Percentiles rank a stretch among this genome's conserved stretches.
Evolutionary conservation across 2,113 vertebrate species (phyloP).

Genomic region (Noturus placidus): DNA sequence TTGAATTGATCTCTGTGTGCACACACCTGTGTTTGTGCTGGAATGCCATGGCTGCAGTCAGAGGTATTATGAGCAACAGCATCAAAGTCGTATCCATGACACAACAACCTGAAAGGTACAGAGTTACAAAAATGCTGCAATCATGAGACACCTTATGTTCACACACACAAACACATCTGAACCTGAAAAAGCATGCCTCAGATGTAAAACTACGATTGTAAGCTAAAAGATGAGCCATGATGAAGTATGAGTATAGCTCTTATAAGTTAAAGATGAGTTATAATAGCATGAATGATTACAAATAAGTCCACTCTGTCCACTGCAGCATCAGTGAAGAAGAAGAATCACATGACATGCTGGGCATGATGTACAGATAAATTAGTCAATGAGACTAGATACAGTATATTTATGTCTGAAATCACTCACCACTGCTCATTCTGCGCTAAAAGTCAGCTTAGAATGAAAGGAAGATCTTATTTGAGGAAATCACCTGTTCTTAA

Average conservation of each 20-base stretch:
- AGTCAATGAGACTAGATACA: not conserved
- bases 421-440: conserved; percentile 13
- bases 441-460: not conserved
- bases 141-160: not conserved
- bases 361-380: too few relatives aligned
- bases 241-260: not conserved
- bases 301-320: not conserved
- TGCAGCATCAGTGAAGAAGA: not conserved
- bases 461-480: not conserved
- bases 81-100: conserved; percentile 69
- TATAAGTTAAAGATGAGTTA: not conserved
- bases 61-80: conserved; percentile 62
- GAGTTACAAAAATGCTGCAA: not conserved
- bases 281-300: not conserved
- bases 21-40: conserved; percentile 59
- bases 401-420: not conserved
- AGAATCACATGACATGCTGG: not conserved
- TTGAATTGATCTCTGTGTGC: not conserved
- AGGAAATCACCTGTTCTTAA: not conserved
- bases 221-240: not conserved
- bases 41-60: conserved; percentile 61
- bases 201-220: not conserved
- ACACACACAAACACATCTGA: not conserved
- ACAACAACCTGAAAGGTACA: conserved; percentile 55
- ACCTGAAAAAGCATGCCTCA: not conserved